Base-by-base conservation (phyloP, 2,888 invertebrate species). In the Andrena chrysosceles region DNA sequence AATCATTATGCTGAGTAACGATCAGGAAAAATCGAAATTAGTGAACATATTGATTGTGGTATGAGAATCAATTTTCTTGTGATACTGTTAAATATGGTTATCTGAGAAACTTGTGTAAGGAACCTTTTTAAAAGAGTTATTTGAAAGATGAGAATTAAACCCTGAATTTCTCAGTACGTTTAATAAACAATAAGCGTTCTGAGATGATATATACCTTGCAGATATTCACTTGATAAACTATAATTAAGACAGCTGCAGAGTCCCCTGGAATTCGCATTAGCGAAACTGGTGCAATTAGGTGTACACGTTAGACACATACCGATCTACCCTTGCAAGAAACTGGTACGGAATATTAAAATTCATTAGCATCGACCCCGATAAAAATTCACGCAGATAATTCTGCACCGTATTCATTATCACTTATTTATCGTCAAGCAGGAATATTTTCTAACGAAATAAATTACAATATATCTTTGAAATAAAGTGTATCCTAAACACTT, bases 211-310 rank as follows among this genome's bases (percentile, higher is more conserved):
- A 42, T 16, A 33, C 20, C 31, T 67, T 1, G 71, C 71, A 54
- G 42, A n/a, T 26, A 67, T 72, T 66, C 52, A 10, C 29, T 29
- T 52, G 42, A 42, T 76, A 56, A 76, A 63, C 26, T 56, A 49
- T 52, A 52, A 35, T 77, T 77, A 77, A 66, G 54, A 79, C 7
- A 33, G n/a, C n/a, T 48, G 59, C 23, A 13, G 23, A 23, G 54
- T 7, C 16, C 29, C 20, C 29, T 29, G 68, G 78, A 78, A 68
- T 73, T 64, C 64, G 35, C 33, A 52, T 60, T 56, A 52, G 29
- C 48, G 54, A 68, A 42, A 49, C 52, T 31, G 33, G 48, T n/a
- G 69, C 48, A 69, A 66, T 69, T 74, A 78, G 20, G 49, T 60
- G 52, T 29, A 33, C 23, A 56, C 35, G 20, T 64, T 35, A 26